Base-by-base conservation (phyloP, 2,113 vertebrate species). In the Rhinolophus ferrumequinum region DNA sequence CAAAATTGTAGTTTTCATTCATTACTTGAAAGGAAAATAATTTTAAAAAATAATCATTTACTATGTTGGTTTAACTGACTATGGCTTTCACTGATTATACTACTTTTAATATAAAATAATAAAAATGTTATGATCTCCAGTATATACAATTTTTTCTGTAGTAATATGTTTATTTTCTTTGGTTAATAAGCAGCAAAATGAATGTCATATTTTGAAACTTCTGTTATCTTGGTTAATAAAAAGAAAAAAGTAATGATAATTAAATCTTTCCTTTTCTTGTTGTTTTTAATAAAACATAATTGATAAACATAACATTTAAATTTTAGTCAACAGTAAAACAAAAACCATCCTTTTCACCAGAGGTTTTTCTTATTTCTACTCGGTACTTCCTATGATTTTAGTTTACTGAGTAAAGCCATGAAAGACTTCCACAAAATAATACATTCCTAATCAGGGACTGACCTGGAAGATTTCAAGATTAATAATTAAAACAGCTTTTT, bases 71-170 rank as follows among this genome's bases (percentile, higher is more conserved):
- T 84, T 85, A 60, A 92, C 81, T 95, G 54, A 6, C 8, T 24
- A 58, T 94, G 16, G 30, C 95, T 92, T 72, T 15, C 33, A 88
- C 19, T 33, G 8, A 33, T 90, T 96, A 67, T 79, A 83, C 58
- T 93, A 22, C 28, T 97, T 95, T 88, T 69, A 92, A 97, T 97
- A 38, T 73, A 67, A 96, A 94, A 60, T 1, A 86, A 94, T 80
- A 50, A 41, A 88, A 82, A 15, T 54, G 12, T 58, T 93, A 52
- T 56, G 5, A 47, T 80, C 7, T 69, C 70, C 10, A 30, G 21
- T 79, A 47, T 67, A 22, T 75, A 35, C 11, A 82, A 50, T 56
- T 85, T 89, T 93, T 97, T 96, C 21, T 70, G 73, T 11, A 84
- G 47, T 80, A 88, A 0, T 2, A 50, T 50, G 19, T 81, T 96